These are phyloP conservation scores for Phallusia fumigata DNA, from an alignment of 23 tunicate genomes.

Conservation along the genomic window DNA sequence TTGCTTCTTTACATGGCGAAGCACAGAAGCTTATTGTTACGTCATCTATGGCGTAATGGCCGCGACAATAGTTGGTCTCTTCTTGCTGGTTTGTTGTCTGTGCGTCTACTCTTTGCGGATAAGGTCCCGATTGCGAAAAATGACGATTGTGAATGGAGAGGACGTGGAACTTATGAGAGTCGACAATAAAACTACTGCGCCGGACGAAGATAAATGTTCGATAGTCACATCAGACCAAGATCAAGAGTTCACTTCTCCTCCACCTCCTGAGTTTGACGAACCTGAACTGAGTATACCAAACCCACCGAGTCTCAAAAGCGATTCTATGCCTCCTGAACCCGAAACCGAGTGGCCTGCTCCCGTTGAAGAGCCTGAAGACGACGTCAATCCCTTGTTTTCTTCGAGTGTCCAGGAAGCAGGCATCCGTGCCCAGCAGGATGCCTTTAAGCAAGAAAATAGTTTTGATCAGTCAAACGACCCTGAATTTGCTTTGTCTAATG, in stretches of 20 bases:
- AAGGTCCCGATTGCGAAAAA: background rate
- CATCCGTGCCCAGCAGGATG: too few relatives aligned
- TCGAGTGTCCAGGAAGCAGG: too few relatives aligned
- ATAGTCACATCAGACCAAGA: background rate
- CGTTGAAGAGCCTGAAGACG: background rate
- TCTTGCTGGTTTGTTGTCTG: background rate
- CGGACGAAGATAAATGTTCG: background rate
- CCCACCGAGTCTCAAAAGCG: background rate
- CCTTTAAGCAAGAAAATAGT: too few relatives aligned
- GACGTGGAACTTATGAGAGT: background rate
- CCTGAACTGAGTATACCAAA: background rate
- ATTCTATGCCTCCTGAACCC: background rate
- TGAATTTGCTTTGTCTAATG: background rate
- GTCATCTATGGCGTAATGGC: background rate
- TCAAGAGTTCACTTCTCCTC: background rate
- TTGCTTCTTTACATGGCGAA: background rate
- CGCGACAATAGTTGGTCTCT: background rate
- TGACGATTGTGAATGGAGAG: background rate
- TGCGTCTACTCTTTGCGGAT: background rate
- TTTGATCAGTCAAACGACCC: too few relatives aligned
- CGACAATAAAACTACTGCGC: background rate
- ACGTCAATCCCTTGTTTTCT: background rate
- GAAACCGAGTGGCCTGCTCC: background rate
- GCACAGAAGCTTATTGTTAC: slow-evolving; percentile 4
- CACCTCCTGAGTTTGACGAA: background rate